These are phyloP conservation scores for Solenodon paradoxus DNA, from an alignment of 2,113 vertebrate genomes.

Conservation along the genomic window DNA sequence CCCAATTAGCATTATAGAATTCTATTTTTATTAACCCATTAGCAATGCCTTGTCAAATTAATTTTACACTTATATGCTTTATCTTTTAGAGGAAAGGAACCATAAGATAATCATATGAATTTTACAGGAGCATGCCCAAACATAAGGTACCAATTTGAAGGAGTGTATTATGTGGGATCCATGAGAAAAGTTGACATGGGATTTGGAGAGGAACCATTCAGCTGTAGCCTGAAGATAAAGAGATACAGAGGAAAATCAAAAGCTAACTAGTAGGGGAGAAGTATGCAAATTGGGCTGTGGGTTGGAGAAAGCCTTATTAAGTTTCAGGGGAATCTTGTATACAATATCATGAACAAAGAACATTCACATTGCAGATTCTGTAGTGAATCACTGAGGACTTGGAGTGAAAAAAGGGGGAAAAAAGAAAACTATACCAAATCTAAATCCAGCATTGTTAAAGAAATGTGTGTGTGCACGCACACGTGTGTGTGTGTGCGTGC, in stretches of 20 bases:
- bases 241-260: slow-evolving; percentile 49
- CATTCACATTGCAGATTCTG: slow-evolving; percentile 48
- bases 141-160: not conserved
- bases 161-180: not conserved
- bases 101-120: not conserved
- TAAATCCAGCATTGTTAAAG: not conserved
- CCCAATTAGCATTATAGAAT: slow-evolving; percentile 18
- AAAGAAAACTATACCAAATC: not conserved
- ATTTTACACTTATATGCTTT: slow-evolving; percentile 2
- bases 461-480: not conserved
- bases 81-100: slow-evolving; percentile 8
- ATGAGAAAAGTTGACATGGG: slow-evolving; percentile 11
- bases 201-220: slow-evolving; percentile 37
- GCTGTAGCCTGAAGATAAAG: slow-evolving; percentile 38
- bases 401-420: not conserved
- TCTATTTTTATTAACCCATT: slow-evolving; percentile 41
- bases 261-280: slow-evolving; percentile 11
- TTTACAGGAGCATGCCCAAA: not conserved
- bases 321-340: slow-evolving; percentile 57
- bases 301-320: slow-evolving; percentile 59
- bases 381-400: slow-evolving; percentile 39
- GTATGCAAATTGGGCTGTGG: slow-evolving; percentile 48
- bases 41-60: not conserved
- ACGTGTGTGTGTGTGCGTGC: not conserved
- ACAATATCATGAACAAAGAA: slow-evolving; percentile 62